phyloP scores from a whole-genome alignment of 1,140 invertebrate species.

The Oreohelix idahoensis region DNA sequence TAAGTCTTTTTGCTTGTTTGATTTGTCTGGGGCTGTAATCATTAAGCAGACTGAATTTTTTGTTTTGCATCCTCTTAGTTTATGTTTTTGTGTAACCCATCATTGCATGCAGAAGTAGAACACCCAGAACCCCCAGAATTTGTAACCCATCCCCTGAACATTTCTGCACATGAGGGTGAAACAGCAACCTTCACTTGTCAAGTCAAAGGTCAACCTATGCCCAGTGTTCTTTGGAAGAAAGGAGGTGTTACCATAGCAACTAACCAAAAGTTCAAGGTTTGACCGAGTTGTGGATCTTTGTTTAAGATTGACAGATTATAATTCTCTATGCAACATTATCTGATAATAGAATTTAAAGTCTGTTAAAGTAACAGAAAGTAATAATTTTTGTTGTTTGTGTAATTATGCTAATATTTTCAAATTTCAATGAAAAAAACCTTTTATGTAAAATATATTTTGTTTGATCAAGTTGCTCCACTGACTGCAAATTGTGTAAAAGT shows the following conservation, averaged over 20 bases:
- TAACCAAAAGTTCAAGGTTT: conserved; percentile 55
- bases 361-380: too few species aligned
- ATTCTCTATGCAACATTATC: too few species aligned
- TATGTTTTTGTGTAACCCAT: conserved; percentile 7
- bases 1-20: not conserved
- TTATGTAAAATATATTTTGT: too few species aligned
- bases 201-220: conserved; percentile 91
- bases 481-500: too few species aligned
- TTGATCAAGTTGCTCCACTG: too few species aligned
- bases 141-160: conserved; percentile 44
- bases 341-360: too few species aligned
- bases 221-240: conserved; percentile 90
- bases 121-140: conserved; percentile 52
- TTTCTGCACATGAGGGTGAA: conserved; percentile 44
- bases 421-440: too few species aligned
- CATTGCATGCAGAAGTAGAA: conserved; percentile 51
- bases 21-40: not conserved
- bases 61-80: not conserved
- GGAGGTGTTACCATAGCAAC: conserved; percentile 76
- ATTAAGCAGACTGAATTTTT: not conserved
- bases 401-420: too few species aligned
- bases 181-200: conserved; percentile 50
- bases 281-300: not conserved
- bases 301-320: too few species aligned
- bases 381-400: too few species aligned